These are phyloP conservation scores for Polia nebulosa DNA, from an alignment of 2,888 invertebrate genomes.

Conservation along the genomic window DNA sequence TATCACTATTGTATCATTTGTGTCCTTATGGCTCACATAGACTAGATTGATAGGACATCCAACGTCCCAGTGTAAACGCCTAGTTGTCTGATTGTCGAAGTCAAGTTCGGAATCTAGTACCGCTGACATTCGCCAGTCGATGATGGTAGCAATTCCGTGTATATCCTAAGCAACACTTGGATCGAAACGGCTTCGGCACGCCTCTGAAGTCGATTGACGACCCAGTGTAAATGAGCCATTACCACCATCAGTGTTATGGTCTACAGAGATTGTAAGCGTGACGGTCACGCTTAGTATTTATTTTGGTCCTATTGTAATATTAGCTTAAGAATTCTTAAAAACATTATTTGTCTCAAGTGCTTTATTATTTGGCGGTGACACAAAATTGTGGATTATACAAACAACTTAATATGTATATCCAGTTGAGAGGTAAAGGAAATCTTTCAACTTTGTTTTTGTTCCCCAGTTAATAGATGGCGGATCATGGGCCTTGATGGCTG, in stretches of 20 bases:
- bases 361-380: neutral
- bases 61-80: neutral
- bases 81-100: neutral
- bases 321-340: constrained; percentile 9
- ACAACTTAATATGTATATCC: neutral
- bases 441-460: constrained; percentile 42
- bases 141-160: too few relatives aligned
- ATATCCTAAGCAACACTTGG: too few relatives aligned
- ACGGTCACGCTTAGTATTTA: constrained; percentile 27
- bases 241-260: neutral
- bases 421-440: constrained; percentile 7
- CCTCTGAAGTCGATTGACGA: too few relatives aligned
- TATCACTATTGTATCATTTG: too few relatives aligned
- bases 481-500: constrained; percentile 91
- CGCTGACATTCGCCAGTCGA: too few relatives aligned
- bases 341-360: constrained; percentile 15
- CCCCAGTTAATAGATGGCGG: constrained; percentile 83
- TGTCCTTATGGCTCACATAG: neutral
- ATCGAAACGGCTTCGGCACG: too few relatives aligned
- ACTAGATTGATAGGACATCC: neutral
- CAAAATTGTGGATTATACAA: constrained; percentile 17
- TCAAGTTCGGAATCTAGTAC: neutral
- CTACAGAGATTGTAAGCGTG: constrained; percentile 18
- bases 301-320: constrained; percentile 20
- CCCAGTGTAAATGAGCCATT: neutral